These are phyloP conservation scores for Clarias platycephalus DNA, from an alignment of 2,797 vertebrate species.

Conservation along the genomic window DNA sequence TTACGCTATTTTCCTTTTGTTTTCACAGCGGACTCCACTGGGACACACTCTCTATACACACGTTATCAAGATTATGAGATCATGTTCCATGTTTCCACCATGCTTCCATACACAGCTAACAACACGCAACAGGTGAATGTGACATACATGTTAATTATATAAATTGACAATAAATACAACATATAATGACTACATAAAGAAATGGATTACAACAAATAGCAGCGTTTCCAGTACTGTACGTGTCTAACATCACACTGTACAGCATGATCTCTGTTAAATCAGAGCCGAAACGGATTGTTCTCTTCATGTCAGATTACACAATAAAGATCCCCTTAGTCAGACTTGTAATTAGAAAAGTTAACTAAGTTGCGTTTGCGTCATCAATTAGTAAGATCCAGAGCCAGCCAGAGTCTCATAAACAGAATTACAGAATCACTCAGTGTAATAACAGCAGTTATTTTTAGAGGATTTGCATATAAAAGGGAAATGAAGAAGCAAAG, in stretches of 20 bases:
- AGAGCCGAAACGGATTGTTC: neutral
- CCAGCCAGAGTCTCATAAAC: neutral
- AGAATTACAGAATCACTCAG: neutral
- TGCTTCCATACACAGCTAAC: constrained; percentile 92
- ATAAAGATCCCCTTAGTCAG: neutral
- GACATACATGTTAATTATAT: neutral
- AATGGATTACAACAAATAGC: neutral
- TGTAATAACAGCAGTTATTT: neutral
- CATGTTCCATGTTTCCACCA: constrained; percentile 95
- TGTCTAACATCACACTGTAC: neutral
- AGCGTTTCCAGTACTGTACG: neutral
- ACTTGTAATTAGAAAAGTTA: neutral
- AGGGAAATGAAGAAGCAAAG: neutral
- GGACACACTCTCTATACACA: constrained; percentile 90
- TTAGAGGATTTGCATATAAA: neutral
- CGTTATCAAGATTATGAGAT: constrained; percentile 94
- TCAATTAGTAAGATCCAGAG: neutral
- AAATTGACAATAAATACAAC: neutral
- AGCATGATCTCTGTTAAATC: neutral
- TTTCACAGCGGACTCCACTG: constrained; percentile 84
- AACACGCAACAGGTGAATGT: constrained; percentile 75
- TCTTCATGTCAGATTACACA: neutral
- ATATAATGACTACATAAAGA: neutral
- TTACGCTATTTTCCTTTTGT: neutral
- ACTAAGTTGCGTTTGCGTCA: neutral